Evolutionary conservation across 2,797 vertebrate genomes (phyloP).

Genomic region (Emys orbicularis): DNA sequence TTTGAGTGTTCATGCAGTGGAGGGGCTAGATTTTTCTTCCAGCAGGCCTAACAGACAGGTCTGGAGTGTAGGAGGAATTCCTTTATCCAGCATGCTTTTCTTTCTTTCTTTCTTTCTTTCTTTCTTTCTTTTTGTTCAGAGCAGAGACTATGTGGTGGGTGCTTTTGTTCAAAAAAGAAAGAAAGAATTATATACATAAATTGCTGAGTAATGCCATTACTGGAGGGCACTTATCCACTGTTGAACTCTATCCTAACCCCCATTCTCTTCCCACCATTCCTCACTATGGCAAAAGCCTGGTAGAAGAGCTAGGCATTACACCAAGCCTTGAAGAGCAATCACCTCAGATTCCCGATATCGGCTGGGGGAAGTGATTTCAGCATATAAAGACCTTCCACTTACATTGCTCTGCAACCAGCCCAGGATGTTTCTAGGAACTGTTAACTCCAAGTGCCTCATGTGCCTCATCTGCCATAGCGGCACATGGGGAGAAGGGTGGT

Average conservation of each 20-base stretch:
- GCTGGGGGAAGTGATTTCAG: neutral
- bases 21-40: neutral
- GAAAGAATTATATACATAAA: neutral
- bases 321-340: neutral
- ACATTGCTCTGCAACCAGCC: neutral
- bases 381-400: neutral
- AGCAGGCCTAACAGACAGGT: neutral
- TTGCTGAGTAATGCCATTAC: neutral
- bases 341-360: neutral
- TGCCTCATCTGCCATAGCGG: neutral
- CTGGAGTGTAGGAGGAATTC: neutral
- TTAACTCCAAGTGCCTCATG: neutral
- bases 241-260: neutral
- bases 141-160: no score
- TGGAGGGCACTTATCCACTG: neutral
- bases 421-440: neutral
- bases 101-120: neutral
- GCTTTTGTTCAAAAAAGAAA: no score
- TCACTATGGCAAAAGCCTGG: neutral
- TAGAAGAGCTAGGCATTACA: neutral
- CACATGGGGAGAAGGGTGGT: neutral
- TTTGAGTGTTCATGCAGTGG: neutral
- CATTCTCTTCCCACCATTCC: neutral
- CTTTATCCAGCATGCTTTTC: neutral
- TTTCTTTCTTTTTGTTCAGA: no score